Percentiles rank a stretch among this genome's conserved stretches.
Evolutionary conservation across 2,113 vertebrate species (phyloP).

Genomic region (Pterocles gutturalis): DNA sequence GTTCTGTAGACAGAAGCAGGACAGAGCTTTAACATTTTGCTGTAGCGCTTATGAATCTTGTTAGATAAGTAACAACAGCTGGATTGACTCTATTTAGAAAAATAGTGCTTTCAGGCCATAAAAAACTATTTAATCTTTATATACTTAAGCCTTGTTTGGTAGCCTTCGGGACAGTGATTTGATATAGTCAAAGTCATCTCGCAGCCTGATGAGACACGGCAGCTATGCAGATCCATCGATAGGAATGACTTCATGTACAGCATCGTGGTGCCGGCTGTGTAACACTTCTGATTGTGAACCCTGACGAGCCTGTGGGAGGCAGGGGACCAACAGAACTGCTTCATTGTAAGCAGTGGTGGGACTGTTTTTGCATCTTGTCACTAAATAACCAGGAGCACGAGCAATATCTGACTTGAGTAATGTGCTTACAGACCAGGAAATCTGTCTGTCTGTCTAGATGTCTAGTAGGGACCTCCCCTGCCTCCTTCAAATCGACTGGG

Average conservation of each 20-base stretch:
- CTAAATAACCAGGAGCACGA: neutral
- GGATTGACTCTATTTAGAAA: neutral
- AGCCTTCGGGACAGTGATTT: neutral
- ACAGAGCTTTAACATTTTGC: neutral
- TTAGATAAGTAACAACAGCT: neutral
- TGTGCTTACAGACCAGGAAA: neutral
- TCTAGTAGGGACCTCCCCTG: neutral
- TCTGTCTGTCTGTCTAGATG: neutral
- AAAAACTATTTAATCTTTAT: neutral
- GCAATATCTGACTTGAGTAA: neutral
- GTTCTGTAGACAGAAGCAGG: neutral
- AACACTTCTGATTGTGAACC: neutral
- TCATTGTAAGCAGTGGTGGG: neutral
- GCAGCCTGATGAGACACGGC: neutral
- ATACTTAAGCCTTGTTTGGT: neutral
- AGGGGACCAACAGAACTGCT: neutral
- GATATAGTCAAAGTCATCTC: rapidly evolving
- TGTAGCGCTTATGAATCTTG: neutral
- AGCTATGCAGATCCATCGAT: neutral
- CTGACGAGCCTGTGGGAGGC: neutral
- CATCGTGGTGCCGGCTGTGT: rapidly evolving
- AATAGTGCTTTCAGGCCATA: neutral
- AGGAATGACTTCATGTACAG: neutral
- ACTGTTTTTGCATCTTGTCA: neutral
- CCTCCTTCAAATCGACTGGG: rapidly evolving